Conservation (phyloP, 2,797 vertebrate genomes). For the Sebastes cheni region DNA sequence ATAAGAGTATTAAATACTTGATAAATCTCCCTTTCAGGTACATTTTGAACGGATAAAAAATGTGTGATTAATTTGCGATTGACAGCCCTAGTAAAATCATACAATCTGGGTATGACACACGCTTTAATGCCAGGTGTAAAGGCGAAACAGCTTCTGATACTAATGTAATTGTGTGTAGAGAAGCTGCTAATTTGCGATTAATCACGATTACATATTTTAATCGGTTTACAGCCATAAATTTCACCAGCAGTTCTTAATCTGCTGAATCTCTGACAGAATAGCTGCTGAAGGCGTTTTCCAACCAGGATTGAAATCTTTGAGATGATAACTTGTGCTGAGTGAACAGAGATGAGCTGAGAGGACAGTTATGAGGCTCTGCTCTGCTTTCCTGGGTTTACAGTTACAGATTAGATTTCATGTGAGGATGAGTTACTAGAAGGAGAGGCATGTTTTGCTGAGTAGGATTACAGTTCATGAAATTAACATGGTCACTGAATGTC, state of each 20-base stretch:
- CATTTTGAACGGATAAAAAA: rapidly evolving
- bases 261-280: neutral
- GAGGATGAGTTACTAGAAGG: neutral
- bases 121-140: no score
- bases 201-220: no score
- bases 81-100: no score
- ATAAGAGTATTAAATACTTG: no score
- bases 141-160: no score
- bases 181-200: no score
- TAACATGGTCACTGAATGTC: neutral
- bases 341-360: neutral
- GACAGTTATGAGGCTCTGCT: neutral
- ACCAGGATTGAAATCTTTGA: neutral
- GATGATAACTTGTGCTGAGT: neutral
- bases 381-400: neutral
- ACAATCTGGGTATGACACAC: no score
- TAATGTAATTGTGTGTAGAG: no score
- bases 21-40: no score
- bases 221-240: no score
- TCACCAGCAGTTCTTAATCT: neutral
- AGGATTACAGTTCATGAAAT: neutral
- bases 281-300: neutral
- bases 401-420: neutral
- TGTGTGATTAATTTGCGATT: rapidly evolving
- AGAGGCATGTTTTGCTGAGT: neutral